phyloP scores from a whole-genome alignment of 2,113 vertebrate species.

The Solenodon paradoxus region DNA sequence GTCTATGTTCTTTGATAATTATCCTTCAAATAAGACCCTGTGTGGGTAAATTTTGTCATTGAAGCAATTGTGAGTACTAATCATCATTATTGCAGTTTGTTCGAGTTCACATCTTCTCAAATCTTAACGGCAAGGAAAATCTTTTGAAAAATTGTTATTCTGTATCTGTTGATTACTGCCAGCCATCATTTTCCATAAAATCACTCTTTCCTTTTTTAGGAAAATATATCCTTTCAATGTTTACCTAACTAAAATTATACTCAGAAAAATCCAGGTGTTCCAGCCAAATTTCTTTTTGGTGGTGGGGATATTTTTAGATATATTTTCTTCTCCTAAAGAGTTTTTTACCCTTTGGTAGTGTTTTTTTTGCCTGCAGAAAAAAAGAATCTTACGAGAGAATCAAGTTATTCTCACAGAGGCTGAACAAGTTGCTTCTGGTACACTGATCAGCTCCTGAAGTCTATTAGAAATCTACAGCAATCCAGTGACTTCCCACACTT shows the following conservation, averaged over 20 bases:
- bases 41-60: neutral
- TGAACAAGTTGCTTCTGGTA: neutral
- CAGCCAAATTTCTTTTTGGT: conserved; percentile 42
- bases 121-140: conserved; percentile 10
- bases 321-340: conserved; percentile 10
- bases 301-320: conserved; percentile 62
- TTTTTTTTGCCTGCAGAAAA: neutral
- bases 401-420: neutral
- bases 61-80: neutral
- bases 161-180: neutral
- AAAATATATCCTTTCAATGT: conserved; percentile 57
- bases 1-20: neutral
- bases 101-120: conserved; percentile 7
- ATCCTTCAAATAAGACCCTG: neutral
- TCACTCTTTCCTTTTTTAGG: conserved; percentile 19
- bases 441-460: neutral
- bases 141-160: neutral
- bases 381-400: neutral
- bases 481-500: neutral
- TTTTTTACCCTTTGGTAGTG: neutral
- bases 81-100: neutral
- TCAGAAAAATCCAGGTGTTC: conserved; percentile 64
- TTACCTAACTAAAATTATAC: conserved; percentile 69
- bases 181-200: conserved; percentile 41
- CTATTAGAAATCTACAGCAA: neutral